These are phyloP conservation scores for Clarias macrocephalus DNA, from an alignment of 2,113 vertebrate genomes.

Conservation along the genomic window DNA sequence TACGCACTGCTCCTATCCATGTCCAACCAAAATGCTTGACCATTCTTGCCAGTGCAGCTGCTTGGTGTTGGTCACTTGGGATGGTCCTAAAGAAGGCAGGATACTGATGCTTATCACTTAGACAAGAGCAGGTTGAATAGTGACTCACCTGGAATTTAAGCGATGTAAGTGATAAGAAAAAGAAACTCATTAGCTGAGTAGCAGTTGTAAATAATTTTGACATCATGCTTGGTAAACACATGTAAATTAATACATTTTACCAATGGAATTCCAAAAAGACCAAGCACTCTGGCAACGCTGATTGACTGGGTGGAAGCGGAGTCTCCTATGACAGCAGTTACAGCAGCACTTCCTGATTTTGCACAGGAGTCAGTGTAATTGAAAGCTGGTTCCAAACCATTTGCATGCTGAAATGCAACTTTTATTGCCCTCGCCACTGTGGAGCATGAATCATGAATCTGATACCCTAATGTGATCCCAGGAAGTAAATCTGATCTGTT, in stretches of 20 bases:
- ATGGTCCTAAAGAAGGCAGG: slow-evolving; percentile 73
- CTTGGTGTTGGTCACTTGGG: slow-evolving; percentile 73
- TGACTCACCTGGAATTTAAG: slow-evolving; percentile 67
- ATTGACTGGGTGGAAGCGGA: slow-evolving; percentile 70
- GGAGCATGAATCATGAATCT: slow-evolving; percentile 67
- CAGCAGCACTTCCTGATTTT: slow-evolving; percentile 40
- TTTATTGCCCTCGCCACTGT: slow-evolving; percentile 57
- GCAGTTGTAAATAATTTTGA: background rate
- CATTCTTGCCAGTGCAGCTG: slow-evolving; percentile 63
- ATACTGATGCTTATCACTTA: slow-evolving; percentile 69
- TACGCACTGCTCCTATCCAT: slow-evolving; percentile 72
- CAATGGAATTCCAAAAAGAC: slow-evolving; percentile 60
- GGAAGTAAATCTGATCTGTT: slow-evolving; percentile 68
- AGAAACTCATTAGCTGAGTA: background rate
- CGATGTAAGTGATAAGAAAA: background rate
- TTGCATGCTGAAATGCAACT: slow-evolving; percentile 62
- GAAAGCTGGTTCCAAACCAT: slow-evolving; percentile 51
- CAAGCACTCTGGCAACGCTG: slow-evolving; percentile 62
- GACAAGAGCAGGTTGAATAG: slow-evolving; percentile 71
- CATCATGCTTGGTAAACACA: too few relatives aligned
- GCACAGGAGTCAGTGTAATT: slow-evolving; percentile 36
- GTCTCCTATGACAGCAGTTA: slow-evolving; percentile 62
- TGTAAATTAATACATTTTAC: too few relatives aligned
- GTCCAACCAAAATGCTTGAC: slow-evolving; percentile 73
- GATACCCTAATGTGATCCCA: slow-evolving; percentile 63